Evolutionary conservation across 2,888 invertebrate species (phyloP).

Genomic region (Liopterus haemorrhoidalis): DNA sequence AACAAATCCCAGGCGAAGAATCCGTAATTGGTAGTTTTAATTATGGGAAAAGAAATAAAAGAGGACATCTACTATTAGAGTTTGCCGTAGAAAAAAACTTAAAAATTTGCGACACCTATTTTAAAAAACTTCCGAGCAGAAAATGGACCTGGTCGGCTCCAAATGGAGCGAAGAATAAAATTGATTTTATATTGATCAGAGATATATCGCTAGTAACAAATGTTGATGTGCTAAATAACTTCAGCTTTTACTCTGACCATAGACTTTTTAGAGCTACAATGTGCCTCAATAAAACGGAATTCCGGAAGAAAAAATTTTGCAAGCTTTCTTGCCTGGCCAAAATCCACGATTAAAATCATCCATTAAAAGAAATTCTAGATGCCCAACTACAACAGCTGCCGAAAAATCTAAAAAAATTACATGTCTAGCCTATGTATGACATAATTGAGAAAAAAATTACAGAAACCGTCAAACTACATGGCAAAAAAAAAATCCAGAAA

Average conservation of each 20-base stretch:
- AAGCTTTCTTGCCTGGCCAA: no score
- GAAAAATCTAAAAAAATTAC: no score
- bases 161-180: not conserved
- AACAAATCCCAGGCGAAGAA: not conserved
- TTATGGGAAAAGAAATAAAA: not conserved
- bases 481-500: not conserved
- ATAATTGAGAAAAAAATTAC: not conserved
- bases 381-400: no score
- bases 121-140: not conserved
- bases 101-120: not conserved
- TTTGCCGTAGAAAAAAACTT: not conserved
- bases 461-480: not conserved
- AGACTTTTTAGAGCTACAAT: no score
- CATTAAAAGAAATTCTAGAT: no score
- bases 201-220: no score
- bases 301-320: no score
- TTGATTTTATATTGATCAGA: conserved; percentile 1
- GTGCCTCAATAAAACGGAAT: no score
- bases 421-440: not conserved
- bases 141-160: conserved; percentile 1
- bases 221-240: no score
- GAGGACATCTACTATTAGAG: not conserved
- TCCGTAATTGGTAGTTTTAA: not conserved
- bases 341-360: no score
- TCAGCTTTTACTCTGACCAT: no score